Evolutionary conservation across 2,797 vertebrate genomes (phyloP), one percentile per base, ranked within the genome.

Genomic region (Chelonia mydas): DNA sequence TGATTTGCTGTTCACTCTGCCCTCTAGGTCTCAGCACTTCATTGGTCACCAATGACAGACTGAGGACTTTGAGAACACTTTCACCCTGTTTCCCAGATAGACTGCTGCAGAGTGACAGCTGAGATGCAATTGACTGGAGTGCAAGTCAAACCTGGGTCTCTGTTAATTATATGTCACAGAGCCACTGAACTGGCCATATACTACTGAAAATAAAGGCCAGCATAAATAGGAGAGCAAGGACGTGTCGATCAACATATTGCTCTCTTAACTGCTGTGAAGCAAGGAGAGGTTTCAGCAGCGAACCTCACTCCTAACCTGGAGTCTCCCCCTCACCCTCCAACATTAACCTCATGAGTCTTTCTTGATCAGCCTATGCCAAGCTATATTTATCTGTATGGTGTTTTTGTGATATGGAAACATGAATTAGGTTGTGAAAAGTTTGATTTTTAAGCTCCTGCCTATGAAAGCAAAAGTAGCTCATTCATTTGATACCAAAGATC

Each of bases 41-140:
- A 0, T 7, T 23, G 13, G 79, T 19, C 45, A 2, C 3, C 13
- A 49, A 3, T 5, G 13, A 68, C 9, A n/a, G 65, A 68, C 17
- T 2, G 17, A 68, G n/a, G 8, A 68, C 9, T 68, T 68, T 37
- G 65, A 68, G 16, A 23, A 37, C n/a, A 17, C 19, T 21, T 37
- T 37, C 61, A 65, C 61, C 16, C 65, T 37, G 28, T 65, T 65
- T 65, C 59, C 59, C 59, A 65, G 31, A 33, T n/a, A 65, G 31
- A 59, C 31, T n/a, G 59, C 15, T 65, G n/a, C 65, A 37, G 33
- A 68, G 8, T 3, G 65, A 19, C 65, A 68, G 9, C 19, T 68
- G 65, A 37, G 65, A 16, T 2, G 17, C 61, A 65, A 10, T 65
- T n/a, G 33, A 65, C 61, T 19, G 15, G 33, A n/a, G 16, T 17